phyloP scores from a whole-genome alignment of 35 echinoderm and acorn worm species.

The Ophiothrix spiculata region DNA sequence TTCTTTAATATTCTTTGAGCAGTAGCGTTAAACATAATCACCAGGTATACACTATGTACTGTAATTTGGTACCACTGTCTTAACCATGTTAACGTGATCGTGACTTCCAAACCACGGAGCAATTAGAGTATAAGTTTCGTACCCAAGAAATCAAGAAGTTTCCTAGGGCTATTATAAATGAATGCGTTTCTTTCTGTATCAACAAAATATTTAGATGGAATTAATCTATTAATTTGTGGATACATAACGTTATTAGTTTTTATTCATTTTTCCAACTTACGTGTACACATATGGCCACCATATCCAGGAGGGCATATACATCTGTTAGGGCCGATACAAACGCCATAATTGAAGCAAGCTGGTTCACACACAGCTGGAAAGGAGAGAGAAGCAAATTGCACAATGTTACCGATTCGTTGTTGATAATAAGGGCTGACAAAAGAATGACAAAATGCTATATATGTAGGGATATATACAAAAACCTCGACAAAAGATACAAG shows the following conservation, averaged over 20 bases:
- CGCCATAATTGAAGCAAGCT: slow-evolving; percentile 89
- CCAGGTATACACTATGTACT: too few relatives aligned
- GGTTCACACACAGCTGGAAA: slow-evolving; percentile 74
- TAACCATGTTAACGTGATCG: too few relatives aligned
- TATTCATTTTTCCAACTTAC: slow-evolving; percentile 46
- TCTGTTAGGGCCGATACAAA: slow-evolving; percentile 76
- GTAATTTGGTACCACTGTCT: too few relatives aligned
- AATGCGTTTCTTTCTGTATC: background rate
- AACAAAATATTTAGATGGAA: background rate
- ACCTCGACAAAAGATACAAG: too few relatives aligned
- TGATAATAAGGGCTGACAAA: too few relatives aligned
- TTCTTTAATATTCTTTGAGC: too few relatives aligned
- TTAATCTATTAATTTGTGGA: background rate
- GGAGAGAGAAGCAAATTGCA: background rate
- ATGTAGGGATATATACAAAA: background rate
- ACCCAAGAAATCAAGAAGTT: too few relatives aligned
- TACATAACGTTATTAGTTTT: background rate
- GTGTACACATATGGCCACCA: slow-evolving; percentile 69
- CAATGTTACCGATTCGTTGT: background rate
- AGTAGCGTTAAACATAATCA: too few relatives aligned
- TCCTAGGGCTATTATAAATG: background rate
- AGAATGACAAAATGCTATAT: too few relatives aligned
- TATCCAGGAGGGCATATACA: slow-evolving; percentile 83
- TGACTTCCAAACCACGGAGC: too few relatives aligned
- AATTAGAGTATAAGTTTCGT: too few relatives aligned